phyloP scores from a whole-genome alignment of 2,888 invertebrate species.

The Brachylomia viminalis region DNA sequence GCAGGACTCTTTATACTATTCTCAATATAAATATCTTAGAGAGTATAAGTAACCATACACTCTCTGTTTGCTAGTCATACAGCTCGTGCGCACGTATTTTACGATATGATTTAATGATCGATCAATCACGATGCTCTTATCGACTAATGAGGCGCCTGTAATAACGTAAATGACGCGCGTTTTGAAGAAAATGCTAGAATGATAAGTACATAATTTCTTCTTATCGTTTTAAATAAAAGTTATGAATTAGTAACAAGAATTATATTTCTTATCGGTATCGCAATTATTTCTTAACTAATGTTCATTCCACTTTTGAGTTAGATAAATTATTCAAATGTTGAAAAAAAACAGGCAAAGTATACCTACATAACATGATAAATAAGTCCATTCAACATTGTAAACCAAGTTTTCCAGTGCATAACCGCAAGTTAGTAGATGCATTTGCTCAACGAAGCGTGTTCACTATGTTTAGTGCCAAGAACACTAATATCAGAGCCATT shows the following conservation, averaged over 20 bases:
- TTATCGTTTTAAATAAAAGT: constrained; percentile 1
- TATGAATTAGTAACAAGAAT: neutral
- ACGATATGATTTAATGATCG: constrained; percentile 7
- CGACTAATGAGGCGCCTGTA: constrained; percentile 20
- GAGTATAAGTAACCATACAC: neutral
- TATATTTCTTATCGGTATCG: constrained; percentile 3
- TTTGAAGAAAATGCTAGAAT: constrained; percentile 25
- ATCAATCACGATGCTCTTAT: constrained; percentile 28
- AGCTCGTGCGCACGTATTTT: constrained; percentile 12
- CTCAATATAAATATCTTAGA: neutral
- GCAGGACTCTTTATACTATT: too few relatives aligned
- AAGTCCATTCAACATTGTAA: constrained; percentile 1
- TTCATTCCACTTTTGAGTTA: too few relatives aligned
- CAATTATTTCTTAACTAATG: neutral
- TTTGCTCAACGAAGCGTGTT: constrained; percentile 24
- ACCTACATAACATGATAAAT: constrained; percentile 1
- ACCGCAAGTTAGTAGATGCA: constrained; percentile 29
- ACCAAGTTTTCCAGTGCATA: constrained; percentile 10
- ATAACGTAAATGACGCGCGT: neutral
- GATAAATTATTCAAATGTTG: neutral
- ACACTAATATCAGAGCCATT: constrained; percentile 24
- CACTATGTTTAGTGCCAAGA: constrained; percentile 15
- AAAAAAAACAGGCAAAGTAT: neutral
- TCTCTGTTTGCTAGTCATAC: constrained; percentile 1
- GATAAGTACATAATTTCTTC: neutral